Percentiles rank a stretch among this genome's conserved stretches.
Conservation (phyloP, 2,797 vertebrate genomes). For the Pseudomugil gertrudae region DNA sequence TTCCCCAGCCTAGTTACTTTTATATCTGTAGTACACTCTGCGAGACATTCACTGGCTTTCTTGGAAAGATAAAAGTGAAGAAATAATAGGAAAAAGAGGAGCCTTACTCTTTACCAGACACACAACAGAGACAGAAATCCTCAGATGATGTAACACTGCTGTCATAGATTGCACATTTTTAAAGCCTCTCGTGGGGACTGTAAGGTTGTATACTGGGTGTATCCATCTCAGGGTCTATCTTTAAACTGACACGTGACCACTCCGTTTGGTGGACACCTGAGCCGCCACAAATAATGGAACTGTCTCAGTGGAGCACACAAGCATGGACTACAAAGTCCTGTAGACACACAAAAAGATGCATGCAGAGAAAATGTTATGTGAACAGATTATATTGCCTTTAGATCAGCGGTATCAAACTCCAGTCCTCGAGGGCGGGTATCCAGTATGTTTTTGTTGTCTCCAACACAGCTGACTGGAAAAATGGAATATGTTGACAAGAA, state of each 20-base stretch:
- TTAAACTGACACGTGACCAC: constrained; percentile 35
- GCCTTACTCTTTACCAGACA: constrained; percentile 33
- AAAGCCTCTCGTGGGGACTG: constrained; percentile 37
- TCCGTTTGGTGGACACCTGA: constrained; percentile 21
- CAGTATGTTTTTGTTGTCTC: too few relatives aligned
- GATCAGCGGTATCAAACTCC: too few relatives aligned
- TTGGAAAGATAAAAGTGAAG: constrained; percentile 64
- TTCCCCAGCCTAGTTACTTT: constrained; percentile 34
- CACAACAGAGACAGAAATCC: constrained; percentile 60
- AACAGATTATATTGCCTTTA: constrained; percentile 23
- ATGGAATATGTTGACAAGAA: too few relatives aligned
- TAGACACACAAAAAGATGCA: neutral
- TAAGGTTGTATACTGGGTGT: constrained; percentile 20
- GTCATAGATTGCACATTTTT: constrained; percentile 50
- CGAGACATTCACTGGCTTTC: constrained; percentile 32
- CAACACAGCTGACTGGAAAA: too few relatives aligned
- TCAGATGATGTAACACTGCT: constrained; percentile 57
- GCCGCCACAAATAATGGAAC: constrained; percentile 10
- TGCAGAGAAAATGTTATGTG: neutral
- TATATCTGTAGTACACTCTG: constrained; percentile 23
- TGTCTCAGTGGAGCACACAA: neutral
- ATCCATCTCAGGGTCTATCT: constrained; percentile 17
- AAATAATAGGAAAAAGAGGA: constrained; percentile 47
- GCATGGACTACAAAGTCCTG: neutral
- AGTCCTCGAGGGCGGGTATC: too few relatives aligned